These are phyloP conservation scores for Schizotus pectinicornis DNA, from an alignment of 2,888 invertebrate genomes.

Conservation along the genomic window DNA sequence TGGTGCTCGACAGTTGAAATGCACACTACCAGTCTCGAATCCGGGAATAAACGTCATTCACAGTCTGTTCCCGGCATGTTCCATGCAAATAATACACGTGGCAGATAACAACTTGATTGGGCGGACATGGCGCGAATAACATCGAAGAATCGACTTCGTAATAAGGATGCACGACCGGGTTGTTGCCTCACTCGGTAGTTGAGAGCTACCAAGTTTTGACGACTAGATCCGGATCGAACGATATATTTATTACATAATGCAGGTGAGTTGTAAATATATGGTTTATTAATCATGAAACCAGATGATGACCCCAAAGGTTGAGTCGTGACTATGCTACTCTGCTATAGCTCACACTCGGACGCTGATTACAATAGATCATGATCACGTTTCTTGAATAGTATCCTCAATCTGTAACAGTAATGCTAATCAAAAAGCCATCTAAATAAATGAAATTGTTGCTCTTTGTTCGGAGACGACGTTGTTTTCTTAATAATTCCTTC, in stretches of 20 bases:
- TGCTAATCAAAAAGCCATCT: slow-evolving; percentile 34
- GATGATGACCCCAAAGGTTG: slow-evolving; percentile 37
- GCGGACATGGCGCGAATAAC: slow-evolving; percentile 36
- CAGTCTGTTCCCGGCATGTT: slow-evolving; percentile 24
- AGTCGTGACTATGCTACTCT: slow-evolving; percentile 43
- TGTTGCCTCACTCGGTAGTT: background rate
- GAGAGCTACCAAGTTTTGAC: slow-evolving; percentile 4
- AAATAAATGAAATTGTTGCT: slow-evolving; percentile 33
- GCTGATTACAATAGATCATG: slow-evolving; percentile 47
- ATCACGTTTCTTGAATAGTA: slow-evolving; percentile 43
- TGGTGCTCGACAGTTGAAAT: background rate
- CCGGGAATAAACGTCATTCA: background rate
- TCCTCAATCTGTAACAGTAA: slow-evolving; percentile 38
- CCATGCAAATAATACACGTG: slow-evolving; percentile 42
- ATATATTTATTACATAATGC: slow-evolving; percentile 17
- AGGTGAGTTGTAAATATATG: slow-evolving; percentile 20
- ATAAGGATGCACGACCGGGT: background rate
- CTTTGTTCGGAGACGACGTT: slow-evolving; percentile 17
- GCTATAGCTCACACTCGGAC: slow-evolving; percentile 42
- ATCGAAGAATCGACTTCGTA: slow-evolving; percentile 11
- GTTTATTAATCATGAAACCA: slow-evolving; percentile 24
- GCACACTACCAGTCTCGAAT: background rate
- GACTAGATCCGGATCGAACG: slow-evolving; percentile 5
- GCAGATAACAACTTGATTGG: slow-evolving; percentile 42
- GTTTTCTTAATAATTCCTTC: slow-evolving; percentile 8